Evolutionary conservation across 53 echinoderm and acorn worm species (phyloP).

Genomic region (Actinopyga echinites): DNA sequence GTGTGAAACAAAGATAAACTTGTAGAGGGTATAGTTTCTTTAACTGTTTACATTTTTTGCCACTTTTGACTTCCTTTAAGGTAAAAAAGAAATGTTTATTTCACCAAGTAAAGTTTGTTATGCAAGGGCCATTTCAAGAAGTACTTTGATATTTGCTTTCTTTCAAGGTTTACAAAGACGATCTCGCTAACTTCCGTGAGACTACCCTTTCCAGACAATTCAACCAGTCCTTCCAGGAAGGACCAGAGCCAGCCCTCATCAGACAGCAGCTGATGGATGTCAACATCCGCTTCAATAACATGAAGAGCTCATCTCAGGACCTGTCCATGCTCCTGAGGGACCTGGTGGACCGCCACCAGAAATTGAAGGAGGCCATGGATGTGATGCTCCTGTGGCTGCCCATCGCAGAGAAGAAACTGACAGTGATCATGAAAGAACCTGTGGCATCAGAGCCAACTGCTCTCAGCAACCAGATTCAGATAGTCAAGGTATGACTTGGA

Average conservation of each 20-base stretch:
- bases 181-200: conserved; percentile 81
- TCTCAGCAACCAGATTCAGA: conserved; percentile 83
- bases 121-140: too few species aligned
- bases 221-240: conserved; percentile 74
- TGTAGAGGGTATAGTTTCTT: too few species aligned
- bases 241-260: conserved; percentile 76
- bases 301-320: conserved; percentile 66
- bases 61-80: background rate
- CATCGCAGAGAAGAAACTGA: conserved; percentile 65
- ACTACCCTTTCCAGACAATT: conserved; percentile 75
- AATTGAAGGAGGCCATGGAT: conserved; percentile 66
- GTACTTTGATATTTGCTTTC: background rate
- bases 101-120: too few species aligned
- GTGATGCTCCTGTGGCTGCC: conserved; percentile 78
- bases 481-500: conserved; percentile 66
- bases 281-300: conserved; percentile 67
- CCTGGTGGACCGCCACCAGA: conserved; percentile 83
- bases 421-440: conserved; percentile 62
- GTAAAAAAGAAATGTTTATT: background rate
- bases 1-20: too few species aligned
- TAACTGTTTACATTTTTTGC: background rate
- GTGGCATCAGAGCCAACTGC: conserved; percentile 73
- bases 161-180: conserved; percentile 80
- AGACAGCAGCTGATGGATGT: conserved; percentile 61
- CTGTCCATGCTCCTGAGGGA: conserved; percentile 63